Conservation (phyloP, 2,888 invertebrate species). For the Orthosia incerta region DNA sequence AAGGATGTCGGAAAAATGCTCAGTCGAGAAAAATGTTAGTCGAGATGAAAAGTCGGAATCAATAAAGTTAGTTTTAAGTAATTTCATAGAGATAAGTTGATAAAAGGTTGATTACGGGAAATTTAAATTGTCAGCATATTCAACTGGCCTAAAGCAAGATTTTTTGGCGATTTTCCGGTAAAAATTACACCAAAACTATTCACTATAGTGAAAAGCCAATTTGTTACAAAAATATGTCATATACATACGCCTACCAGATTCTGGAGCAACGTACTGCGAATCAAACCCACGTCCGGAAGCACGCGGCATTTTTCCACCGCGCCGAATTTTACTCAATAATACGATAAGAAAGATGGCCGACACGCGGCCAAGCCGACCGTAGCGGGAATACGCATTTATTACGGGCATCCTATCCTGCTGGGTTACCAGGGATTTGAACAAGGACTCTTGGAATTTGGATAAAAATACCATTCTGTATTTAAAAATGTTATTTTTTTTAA, state of each 20-base stretch:
- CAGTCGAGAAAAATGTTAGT: slow-evolving; percentile 19
- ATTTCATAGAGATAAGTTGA: background rate
- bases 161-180: no score
- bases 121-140: no score
- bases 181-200: no score
- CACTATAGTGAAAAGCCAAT: background rate
- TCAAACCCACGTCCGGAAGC: slow-evolving; percentile 25
- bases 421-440: slow-evolving; percentile 56
- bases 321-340: slow-evolving; percentile 59
- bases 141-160: no score
- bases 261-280: slow-evolving; percentile 28
- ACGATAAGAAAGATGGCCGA: slow-evolving; percentile 65
- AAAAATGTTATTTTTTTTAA: slow-evolving; percentile 17
- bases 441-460: slow-evolving; percentile 52
- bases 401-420: slow-evolving; percentile 58
- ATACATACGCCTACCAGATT: slow-evolving; percentile 6
- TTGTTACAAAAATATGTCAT: slow-evolving; percentile 14
- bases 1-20: slow-evolving; percentile 4
- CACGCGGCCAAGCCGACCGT: slow-evolving; percentile 62
- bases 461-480: slow-evolving; percentile 54
- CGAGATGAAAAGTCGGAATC: slow-evolving; percentile 13
- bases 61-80: background rate
- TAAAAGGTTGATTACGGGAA: background rate
- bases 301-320: slow-evolving; percentile 44
- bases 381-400: slow-evolving; percentile 66